Conservation (phyloP, 2,113 vertebrate genomes). For the Grammomys surdaster region DNA sequence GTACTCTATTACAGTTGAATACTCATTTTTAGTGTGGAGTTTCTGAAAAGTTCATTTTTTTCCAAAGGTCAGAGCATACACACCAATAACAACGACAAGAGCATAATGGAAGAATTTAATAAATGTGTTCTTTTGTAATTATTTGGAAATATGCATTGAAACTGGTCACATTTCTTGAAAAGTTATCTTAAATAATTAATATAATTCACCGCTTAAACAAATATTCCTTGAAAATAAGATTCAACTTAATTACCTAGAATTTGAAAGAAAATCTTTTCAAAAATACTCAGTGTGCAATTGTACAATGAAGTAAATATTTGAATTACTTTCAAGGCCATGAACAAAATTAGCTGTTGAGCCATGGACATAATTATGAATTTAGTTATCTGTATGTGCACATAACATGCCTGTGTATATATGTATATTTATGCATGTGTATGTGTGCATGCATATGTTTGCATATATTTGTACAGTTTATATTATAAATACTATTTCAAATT, state of each 20-base stretch:
- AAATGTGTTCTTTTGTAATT: slow-evolving; percentile 72
- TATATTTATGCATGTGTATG: neutral
- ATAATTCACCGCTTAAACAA: neutral
- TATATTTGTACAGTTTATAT: neutral
- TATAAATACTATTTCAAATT: neutral
- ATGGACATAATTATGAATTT: neutral
- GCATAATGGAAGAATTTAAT: slow-evolving; percentile 74
- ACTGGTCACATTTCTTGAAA: slow-evolving; percentile 45
- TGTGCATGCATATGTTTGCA: neutral
- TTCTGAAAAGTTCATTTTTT: slow-evolving; percentile 68
- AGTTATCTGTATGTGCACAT: neutral
- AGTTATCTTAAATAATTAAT: slow-evolving; percentile 62
- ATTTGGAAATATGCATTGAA: slow-evolving; percentile 73
- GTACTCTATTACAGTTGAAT: slow-evolving; percentile 50
- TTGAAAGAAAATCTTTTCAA: slow-evolving; percentile 9
- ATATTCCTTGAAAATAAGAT: neutral
- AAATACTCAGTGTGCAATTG: neutral
- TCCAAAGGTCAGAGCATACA: slow-evolving; percentile 75
- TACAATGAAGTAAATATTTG: slow-evolving; percentile 36
- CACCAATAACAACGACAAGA: slow-evolving; percentile 64
- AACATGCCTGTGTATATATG: neutral
- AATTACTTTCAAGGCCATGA: neutral
- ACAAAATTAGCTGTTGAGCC: neutral
- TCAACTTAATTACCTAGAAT: slow-evolving; percentile 38
- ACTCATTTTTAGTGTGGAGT: slow-evolving; percentile 52